Conservation (phyloP, 2,888 invertebrate genomes). For the Calliphora vomitoria region DNA sequence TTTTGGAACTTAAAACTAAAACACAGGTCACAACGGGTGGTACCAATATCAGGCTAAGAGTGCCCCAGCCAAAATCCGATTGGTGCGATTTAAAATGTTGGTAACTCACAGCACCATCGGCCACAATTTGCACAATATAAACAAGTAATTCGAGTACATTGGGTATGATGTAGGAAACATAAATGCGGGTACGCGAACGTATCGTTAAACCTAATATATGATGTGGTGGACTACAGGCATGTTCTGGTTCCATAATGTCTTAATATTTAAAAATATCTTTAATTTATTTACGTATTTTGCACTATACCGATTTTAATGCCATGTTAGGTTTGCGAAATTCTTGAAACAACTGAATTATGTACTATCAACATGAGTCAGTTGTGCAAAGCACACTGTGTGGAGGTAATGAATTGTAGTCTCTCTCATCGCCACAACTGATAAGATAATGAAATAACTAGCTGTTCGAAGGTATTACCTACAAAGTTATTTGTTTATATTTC, state of each 20-base stretch:
- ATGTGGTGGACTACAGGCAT: constrained; percentile 79
- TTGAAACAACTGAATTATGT: constrained; percentile 69
- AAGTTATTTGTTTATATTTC: constrained; percentile 42
- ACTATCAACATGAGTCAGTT: constrained; percentile 58
- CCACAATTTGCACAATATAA: constrained; percentile 88
- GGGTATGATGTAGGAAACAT: constrained; percentile 85
- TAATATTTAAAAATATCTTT: neutral
- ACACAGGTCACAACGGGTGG: constrained; percentile 87
- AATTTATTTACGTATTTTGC: constrained; percentile 12
- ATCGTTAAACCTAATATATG: constrained; percentile 82
- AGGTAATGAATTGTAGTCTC: neutral
- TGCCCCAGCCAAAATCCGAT: constrained; percentile 85
- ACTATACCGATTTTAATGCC: constrained; percentile 25
- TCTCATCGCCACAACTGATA: constrained; percentile 39
- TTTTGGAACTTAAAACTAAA: constrained; percentile 87
- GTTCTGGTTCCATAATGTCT: constrained; percentile 64
- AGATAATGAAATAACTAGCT: constrained; percentile 35
- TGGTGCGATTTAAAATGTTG: constrained; percentile 88
- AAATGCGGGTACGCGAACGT: constrained; percentile 82
- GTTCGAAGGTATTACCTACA: constrained; percentile 3
- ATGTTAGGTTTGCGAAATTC: constrained; percentile 68
- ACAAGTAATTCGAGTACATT: constrained; percentile 87
- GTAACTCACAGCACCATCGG: constrained; percentile 88
- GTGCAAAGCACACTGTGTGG: neutral
- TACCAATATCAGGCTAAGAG: constrained; percentile 85